Evolutionary conservation across 2,113 vertebrate genomes (phyloP).

Genomic region (Columbina picui): DNA sequence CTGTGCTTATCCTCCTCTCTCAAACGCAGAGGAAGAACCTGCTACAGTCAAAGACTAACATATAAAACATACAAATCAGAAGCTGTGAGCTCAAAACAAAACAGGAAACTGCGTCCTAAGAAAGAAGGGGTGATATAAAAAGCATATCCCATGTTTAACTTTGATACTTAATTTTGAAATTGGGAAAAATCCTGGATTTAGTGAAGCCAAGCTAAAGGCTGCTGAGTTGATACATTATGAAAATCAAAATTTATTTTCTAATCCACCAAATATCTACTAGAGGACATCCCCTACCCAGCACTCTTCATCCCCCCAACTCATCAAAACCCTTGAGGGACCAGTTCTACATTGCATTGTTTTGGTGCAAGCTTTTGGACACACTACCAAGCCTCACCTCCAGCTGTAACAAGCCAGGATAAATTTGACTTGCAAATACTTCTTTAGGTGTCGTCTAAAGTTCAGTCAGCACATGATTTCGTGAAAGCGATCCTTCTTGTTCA

Average conservation of each 20-base stretch:
- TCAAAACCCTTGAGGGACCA: neutral
- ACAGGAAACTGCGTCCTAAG: neutral
- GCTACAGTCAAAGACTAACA: neutral
- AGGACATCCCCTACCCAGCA: neutral
- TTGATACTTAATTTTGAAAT: neutral
- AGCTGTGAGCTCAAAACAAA: neutral
- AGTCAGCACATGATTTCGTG: neutral
- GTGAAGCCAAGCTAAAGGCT: neutral
- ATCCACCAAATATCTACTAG: neutral
- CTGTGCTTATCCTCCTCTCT: neutral
- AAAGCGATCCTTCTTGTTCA: neutral
- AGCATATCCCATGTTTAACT: neutral
- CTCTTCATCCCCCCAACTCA: neutral
- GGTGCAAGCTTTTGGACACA: neutral
- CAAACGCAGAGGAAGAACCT: neutral
- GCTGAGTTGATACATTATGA: neutral
- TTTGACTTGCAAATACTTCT: slow-evolving; percentile 39
- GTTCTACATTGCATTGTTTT: neutral
- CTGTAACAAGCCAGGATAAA: neutral
- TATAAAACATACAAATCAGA: neutral
- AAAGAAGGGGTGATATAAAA: neutral
- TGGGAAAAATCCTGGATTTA: neutral
- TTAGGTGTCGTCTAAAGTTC: neutral
- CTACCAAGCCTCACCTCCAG: neutral
- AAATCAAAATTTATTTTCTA: neutral